These are phyloP conservation scores for Hipposideros armiger DNA, from an alignment of 2,113 vertebrate genomes.

Conservation along the genomic window DNA sequence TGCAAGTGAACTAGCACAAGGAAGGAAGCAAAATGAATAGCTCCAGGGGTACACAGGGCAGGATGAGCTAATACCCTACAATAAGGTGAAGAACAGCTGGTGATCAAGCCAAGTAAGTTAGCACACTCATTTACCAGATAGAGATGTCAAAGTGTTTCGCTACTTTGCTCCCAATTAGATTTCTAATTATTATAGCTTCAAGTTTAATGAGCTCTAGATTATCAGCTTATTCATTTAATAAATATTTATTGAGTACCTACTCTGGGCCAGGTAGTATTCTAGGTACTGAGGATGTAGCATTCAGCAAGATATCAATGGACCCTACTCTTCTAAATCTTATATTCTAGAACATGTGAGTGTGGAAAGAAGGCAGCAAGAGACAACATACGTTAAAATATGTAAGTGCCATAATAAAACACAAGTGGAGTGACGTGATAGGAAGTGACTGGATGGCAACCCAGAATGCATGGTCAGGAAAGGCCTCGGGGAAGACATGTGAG, in stretches of 20 bases:
- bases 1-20: slow-evolving; percentile 23
- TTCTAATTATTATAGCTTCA: slow-evolving; percentile 36
- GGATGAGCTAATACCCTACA: slow-evolving; percentile 26
- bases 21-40: slow-evolving; percentile 72
- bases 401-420: not conserved
- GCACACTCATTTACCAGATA: slow-evolving; percentile 6
- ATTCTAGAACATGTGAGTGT: not conserved
- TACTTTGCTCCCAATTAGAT: slow-evolving; percentile 59
- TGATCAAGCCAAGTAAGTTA: slow-evolving; percentile 31
- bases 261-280: not conserved
- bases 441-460: not conserved
- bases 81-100: slow-evolving; percentile 70
- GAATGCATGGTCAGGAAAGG: not conserved
- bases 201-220: slow-evolving; percentile 57
- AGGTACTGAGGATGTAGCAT: not conserved
- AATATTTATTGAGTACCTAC: slow-evolving; percentile 50
- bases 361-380: not conserved
- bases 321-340: not conserved
- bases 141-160: slow-evolving; percentile 28
- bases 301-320: not conserved
- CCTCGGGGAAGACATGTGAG: not conserved
- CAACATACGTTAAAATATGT: not conserved
- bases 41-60: slow-evolving; percentile 6
- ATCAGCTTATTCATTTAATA: slow-evolving; percentile 54
- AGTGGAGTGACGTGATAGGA: not conserved